Base-by-base conservation (phyloP, 2,797 vertebrate genomes). In the Coccyzus lansbergi region DNA sequence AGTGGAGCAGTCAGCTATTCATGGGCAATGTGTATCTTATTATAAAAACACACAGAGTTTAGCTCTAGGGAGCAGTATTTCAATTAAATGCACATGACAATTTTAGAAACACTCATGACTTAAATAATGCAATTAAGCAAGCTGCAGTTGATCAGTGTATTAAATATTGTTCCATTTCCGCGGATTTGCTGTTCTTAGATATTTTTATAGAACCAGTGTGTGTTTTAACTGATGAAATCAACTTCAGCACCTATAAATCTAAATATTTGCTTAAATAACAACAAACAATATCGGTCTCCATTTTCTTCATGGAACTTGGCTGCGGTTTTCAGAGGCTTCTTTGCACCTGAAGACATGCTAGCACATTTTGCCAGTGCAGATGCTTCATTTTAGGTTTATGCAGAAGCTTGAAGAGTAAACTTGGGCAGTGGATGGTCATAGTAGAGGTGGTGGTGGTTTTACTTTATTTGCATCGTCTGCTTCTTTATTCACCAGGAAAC, bases 61-160 rank as follows among this genome's bases (percentile, higher is more conserved):
- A 79, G 74, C 90, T 90, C 55, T 62, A 64, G 84, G 69, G 93
- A 92, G 85, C 92, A 53, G 49, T 93, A 63, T 88, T 95, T 91
- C 92, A 91, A 26, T 96, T 95, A 95, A 95, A 93, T 31, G 33
- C 53, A 76, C 93, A 69, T 93, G 67, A 96, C 62, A 91, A 78
- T 94, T 96, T 88, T 40, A 67, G 70, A 78, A 86, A 12, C 92
- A 76, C 75, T 90, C 77, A 65, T 83, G 42, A 92, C 86, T 93
- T 94, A 93, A 96, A 91, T 86, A 94, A 44, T 69, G 93, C 86
- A 88, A 81, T 88, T 79, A 95, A 92, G 49, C 76, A 74, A 70
- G 58, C 72, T 91, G 65, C 69, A 92, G 68, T 92, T 97, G 92
- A 58, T 91, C 78, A 46, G 48, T 69, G n/a, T 31, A 74, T 67